Percentiles rank a stretch among this genome's conserved stretches.
Conservation (phyloP, 2,888 invertebrate species). For the Spilosoma lubricipeda region DNA sequence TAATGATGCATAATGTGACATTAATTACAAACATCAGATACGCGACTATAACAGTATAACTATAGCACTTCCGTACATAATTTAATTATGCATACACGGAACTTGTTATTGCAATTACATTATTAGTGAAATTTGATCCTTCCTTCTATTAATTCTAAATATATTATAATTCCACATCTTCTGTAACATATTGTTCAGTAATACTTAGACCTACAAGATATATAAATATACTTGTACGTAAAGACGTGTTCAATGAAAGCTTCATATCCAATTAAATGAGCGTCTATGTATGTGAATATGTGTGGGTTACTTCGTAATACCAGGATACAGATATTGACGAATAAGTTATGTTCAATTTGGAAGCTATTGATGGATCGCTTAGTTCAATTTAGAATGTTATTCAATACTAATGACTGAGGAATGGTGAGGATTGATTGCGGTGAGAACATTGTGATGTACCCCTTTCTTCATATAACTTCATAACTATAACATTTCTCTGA, state of each 20-base stretch:
- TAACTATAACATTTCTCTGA: neutral
- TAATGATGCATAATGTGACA: neutral
- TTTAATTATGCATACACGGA: neutral
- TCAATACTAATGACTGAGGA: neutral
- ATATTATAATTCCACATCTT: slow-evolving; percentile 26
- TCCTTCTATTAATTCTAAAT: slow-evolving; percentile 12
- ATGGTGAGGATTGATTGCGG: neutral
- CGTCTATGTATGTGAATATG: slow-evolving; percentile 44
- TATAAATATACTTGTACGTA: slow-evolving; percentile 41
- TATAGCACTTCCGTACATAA: neutral
- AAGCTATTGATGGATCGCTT: slow-evolving; percentile 3
- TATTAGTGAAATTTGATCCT: slow-evolving; percentile 1
- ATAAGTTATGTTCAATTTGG: slow-evolving; percentile 21
- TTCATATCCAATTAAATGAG: slow-evolving; percentile 64
- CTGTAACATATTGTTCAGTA: slow-evolving; percentile 25
- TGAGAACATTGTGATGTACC: neutral
- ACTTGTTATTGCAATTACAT: neutral
- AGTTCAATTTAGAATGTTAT: slow-evolving; percentile 6
- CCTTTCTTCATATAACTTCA: neutral
- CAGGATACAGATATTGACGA: slow-evolving; percentile 24
- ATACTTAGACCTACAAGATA: slow-evolving; percentile 21
- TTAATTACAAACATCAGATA: neutral
- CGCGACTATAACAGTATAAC: neutral
- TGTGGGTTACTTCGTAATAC: slow-evolving; percentile 32
- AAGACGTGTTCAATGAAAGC: slow-evolving; percentile 50